Base-by-base conservation (phyloP, 1,140 invertebrate genomes). In the Ephestia elutella region DNA sequence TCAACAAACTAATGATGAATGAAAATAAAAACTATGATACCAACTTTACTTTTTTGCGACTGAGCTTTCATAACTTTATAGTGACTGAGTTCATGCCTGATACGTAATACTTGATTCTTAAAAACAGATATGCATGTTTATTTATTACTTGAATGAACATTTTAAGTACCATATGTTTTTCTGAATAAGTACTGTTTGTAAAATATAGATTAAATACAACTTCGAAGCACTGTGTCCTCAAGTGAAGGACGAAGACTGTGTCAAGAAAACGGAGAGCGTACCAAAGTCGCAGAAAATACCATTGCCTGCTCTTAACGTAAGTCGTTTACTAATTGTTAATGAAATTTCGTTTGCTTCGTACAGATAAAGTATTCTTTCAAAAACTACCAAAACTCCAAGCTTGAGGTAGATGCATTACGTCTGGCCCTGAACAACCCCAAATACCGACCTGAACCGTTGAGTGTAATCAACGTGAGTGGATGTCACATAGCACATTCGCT, bases 261-360 rank as follows among this genome's bases (percentile, higher is more conserved):
- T 89, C 66, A 91, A 90, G 75, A 90, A 90, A 66, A 88, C 90
- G 60, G 91, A 93, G 63, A 89, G 83, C 50, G 62, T 87, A 20
- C 78, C 81, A 68, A 89, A 90, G 69, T 81, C 89, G 4, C 89
- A 92, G 80, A 89, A 90, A 59, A 90, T 91, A 67, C 93, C 93
- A 25, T 90, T 94, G 66, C 93, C 93, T 60, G 93, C 93, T 38
- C 79, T 94, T 65, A 94, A 94, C 82, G 93, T 94, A 92, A 92
- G 92, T 91, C 54, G 21, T 51, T 58, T 53, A 49, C n/a, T 25
- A 49, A 56, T 30, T 60, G 49, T 5, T 60, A 18, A 60, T 75
- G 70, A 38, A 56, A 68, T 68, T 76, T 70, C 70, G 72, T 76
- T 82, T 77, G 60, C 70, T 72, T 65, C 63, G 59, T 64, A 62